A percentile compares a stretch with the other conserved stretches of the same genome.
Evolutionary conservation across 2,113 vertebrate genomes (phyloP).

Genomic region (Loxodonta africana): DNA sequence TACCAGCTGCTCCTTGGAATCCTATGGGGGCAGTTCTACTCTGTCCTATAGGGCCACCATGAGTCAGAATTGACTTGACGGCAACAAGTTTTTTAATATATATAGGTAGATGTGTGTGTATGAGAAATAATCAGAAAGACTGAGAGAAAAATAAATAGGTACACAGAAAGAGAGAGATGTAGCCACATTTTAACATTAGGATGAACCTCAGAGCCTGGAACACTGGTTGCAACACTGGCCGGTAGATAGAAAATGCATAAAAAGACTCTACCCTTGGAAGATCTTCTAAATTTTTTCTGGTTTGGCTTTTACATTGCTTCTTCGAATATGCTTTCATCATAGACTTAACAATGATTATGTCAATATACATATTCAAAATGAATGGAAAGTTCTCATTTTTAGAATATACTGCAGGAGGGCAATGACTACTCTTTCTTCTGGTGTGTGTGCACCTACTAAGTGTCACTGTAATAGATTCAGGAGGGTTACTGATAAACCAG

Average conservation of each 20-base stretch:
- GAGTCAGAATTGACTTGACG: too few species aligned
- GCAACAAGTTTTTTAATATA: too few species aligned
- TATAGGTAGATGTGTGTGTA: background rate
- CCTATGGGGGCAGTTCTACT: too few species aligned
- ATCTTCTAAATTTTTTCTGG: background rate
- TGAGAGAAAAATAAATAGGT: background rate
- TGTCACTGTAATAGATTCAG: background rate
- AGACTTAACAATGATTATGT: background rate
- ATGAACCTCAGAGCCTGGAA: background rate
- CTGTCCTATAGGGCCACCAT: too few species aligned
- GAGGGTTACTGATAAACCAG: background rate
- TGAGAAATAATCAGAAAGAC: background rate
- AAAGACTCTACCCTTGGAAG: background rate
- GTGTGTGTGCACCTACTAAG: fast-evolving
- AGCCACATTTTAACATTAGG: background rate
- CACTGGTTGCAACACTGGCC: fast-evolving
- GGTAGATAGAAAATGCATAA: background rate
- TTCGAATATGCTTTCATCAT: background rate
- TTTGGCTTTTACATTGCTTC: background rate
- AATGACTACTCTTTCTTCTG: background rate
- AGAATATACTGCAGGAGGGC: background rate
- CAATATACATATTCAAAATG: background rate
- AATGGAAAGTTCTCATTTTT: background rate
- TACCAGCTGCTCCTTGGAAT: too few species aligned
- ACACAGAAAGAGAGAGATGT: fast-evolving